Percentiles rank a stretch among this genome's conserved stretches.
phyloP scores from a whole-genome alignment of 2,888 invertebrate genomes.

The Drosophila affinis region DNA sequence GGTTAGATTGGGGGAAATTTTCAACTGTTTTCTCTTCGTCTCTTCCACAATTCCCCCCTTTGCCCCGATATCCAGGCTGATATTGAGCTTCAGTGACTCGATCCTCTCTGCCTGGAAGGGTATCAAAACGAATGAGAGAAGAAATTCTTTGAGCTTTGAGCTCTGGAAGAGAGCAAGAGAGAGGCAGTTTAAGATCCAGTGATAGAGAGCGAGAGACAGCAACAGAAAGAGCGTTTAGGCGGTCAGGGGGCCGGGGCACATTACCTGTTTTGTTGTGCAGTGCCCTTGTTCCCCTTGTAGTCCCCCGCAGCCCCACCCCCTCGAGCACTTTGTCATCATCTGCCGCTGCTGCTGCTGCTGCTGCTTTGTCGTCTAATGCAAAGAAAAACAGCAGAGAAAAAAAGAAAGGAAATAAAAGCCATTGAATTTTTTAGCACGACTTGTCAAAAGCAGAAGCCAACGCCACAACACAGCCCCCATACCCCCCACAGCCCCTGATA shows the following conservation, averaged over 20 bases:
- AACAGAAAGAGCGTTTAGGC: too few relatives aligned
- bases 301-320: too few relatives aligned
- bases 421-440: slow-evolving; percentile 61
- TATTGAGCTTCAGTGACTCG: too few relatives aligned
- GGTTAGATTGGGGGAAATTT: too few relatives aligned
- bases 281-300: too few relatives aligned
- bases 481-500: too few relatives aligned
- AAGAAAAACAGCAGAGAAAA: slow-evolving; percentile 2
- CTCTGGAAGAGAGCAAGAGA: slow-evolving; percentile 6
- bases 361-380: slow-evolving; percentile 20
- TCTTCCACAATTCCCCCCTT: too few relatives aligned
- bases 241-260: slow-evolving; percentile 17
- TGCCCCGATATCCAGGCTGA: too few relatives aligned
- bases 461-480: background rate
- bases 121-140: background rate
- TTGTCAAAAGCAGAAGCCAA: slow-evolving; percentile 45
- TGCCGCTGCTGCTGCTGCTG: slow-evolving; percentile 1
- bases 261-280: slow-evolving; percentile 23
- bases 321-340: slow-evolving; percentile 4
- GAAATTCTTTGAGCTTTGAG: slow-evolving; percentile 1
- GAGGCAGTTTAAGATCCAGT: background rate
- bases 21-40: too few relatives aligned
- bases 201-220: background rate
- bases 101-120: background rate
- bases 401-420: slow-evolving; percentile 22